Evolutionary conservation across 2,797 vertebrate genomes (phyloP), one percentile per base, ranked within the genome.

Genomic region (Lithobates sylvaticus): DNA sequence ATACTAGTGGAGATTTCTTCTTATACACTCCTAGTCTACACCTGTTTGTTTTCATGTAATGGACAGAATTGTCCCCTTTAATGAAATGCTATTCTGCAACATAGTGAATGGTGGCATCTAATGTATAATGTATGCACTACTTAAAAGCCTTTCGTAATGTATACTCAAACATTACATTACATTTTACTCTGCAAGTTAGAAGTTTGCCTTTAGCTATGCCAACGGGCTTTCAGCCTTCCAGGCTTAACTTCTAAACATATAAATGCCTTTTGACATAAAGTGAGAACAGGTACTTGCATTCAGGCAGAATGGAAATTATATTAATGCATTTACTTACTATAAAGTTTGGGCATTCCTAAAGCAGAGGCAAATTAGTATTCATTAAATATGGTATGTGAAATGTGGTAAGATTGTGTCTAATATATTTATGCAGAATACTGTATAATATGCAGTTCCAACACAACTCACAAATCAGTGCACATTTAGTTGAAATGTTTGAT

Each of bases 141-240:
- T 81, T 82, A 72, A 86, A 86, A 82, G 79, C 67, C 73, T 82
- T 82, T 70, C 67, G 76, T 86, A 86, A 82, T 82, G 74, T 86
- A 76, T 81, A 80, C 65, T 77, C 73, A 64, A 77, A 86, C 74
- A 72, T 82, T 77, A 69, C 78, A 86, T 86, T 81, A 82, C 74
- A 77, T 86, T 81, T 81, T 81, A 86, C 64, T 76, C 44, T 58
- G 72, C 78, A 81, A 69, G 72, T 76, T 70, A 81, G 72, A 61
- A 69, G 65, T 81, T 81, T 81, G 78, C 84, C 78, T 68, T 70
- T 70, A 81, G 84, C 78, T 81, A 75, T 81, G 78, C 84, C 78
- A 81, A 39, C 54, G 72, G 84, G 71, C 73, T 81, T 86, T 81
- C 72, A 81, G 72, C 32, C 84, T 69, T 86, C 44, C 47, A 85